These are phyloP conservation scores for Psophia crepitans DNA, from an alignment of 2,113 vertebrate species.

Conservation along the genomic window DNA sequence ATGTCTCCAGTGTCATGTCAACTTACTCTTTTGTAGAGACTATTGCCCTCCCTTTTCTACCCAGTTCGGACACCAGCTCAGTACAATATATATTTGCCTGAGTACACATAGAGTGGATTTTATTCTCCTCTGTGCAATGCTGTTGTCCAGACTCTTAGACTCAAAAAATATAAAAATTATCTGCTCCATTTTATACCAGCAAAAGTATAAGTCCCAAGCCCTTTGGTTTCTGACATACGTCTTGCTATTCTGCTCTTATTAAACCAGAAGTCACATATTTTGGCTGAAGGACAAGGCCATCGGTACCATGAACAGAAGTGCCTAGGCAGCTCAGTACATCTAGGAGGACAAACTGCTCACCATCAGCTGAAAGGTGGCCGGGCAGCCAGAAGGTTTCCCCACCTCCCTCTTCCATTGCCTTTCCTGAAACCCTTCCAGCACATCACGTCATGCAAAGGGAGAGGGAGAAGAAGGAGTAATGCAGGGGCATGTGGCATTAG, in stretches of 20 bases:
- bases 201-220: not conserved
- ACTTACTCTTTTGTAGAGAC: no score
- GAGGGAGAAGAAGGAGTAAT: not conserved
- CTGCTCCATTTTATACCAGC: not conserved
- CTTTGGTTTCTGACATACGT: not conserved
- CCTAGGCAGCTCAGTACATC: not conserved
- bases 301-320: not conserved
- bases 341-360: not conserved
- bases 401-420: not conserved
- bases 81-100: not conserved
- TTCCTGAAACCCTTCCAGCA: not conserved
- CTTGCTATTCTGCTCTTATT: not conserved
- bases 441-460: not conserved
- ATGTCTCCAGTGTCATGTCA: rapidly evolving
- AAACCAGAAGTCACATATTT: not conserved
- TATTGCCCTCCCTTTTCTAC: not conserved
- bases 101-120: not conserved
- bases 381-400: not conserved
- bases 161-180: not conserved
- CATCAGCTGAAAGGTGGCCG: not conserved
- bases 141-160: not conserved
- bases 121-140: not conserved
- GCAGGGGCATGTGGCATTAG: not conserved
- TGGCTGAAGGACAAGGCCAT: not conserved
- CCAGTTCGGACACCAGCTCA: not conserved